Evolutionary conservation across 2,113 vertebrate genomes (phyloP), one percentile per base, ranked within the genome.

Genomic region (Gallinago media): DNA sequence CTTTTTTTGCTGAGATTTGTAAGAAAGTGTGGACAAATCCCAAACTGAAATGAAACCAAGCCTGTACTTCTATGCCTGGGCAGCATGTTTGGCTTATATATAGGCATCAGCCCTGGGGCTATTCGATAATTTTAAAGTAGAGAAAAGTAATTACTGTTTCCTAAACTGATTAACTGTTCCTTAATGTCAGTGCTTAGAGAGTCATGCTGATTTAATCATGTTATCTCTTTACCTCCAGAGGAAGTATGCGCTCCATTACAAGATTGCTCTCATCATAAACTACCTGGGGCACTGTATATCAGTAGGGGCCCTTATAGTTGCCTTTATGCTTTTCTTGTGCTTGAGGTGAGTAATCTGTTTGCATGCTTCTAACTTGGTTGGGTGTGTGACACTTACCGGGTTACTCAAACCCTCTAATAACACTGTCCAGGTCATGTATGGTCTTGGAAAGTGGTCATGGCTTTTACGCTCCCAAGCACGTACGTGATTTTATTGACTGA

Each of bases 201-300:
- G 17, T 71, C 89, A 58, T 91, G 72, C 91, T 97, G 96, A 97
- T 95, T 95, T 96, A 96, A 96, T 85, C 75, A 63, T 96, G 87
- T 95, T 97, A 73, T 98, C 96, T 95, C 87, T 98, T 88, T 96
- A 78, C 97, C 97, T 98, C 66, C 98, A 99, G 99, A 98, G 98
- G 92, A 99, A 99, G 93, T 99, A 99, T 22, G 98, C 98, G 4
- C 96, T 99, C 93, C 99, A 99, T 97, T 99, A 99, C 97, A 99
- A 98, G 94, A 97, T 99, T 26, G 99, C 99, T 23, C 99, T 99
- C 55, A 98, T 99, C 95, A 98, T 99, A 97, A 99, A 99, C 98
- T 99, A 99, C 98, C 98, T 99, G 93, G 99, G 99, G 25, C 99
- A 99, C 97, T 99, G 99, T 81, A 98, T 99, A 93, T 99, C 99